These are phyloP conservation scores for Amorpha juglandis DNA, from an alignment of 2,888 invertebrate genomes.

Conservation along the genomic window DNA sequence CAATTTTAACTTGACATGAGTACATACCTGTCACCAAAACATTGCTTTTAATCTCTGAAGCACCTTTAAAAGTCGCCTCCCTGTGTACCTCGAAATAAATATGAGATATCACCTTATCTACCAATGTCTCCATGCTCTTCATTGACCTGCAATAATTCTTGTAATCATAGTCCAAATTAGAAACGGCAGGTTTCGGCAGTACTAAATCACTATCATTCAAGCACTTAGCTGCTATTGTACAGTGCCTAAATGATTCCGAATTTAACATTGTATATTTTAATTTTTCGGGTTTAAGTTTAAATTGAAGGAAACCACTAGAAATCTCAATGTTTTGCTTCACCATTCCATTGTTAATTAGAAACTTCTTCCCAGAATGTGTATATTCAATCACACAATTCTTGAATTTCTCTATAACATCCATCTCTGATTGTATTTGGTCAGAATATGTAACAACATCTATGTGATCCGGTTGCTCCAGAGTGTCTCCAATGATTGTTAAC, in stretches of 20 bases:
- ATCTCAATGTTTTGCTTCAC: constrained; percentile 73
- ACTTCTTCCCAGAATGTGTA: constrained; percentile 74
- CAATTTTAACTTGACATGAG: too few species aligned
- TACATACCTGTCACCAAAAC: constrained; percentile 72
- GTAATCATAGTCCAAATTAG: constrained; percentile 68
- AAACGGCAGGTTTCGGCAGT: constrained; percentile 51
- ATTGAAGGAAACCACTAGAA: constrained; percentile 64
- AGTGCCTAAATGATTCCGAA: constrained; percentile 79
- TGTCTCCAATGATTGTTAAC: constrained; percentile 70
- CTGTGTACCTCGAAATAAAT: constrained; percentile 73
- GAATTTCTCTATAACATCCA: constrained; percentile 72
- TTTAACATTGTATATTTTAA: constrained; percentile 78
- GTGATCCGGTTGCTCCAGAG: constrained; percentile 68
- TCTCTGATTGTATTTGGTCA: constrained; percentile 60
- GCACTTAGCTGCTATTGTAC: constrained; percentile 73
- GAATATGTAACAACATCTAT: constrained; percentile 80
- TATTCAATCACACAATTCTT: constrained; percentile 79
- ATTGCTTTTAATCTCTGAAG: constrained; percentile 76
- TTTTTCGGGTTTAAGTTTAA: constrained; percentile 74
- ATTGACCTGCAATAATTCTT: constrained; percentile 79
- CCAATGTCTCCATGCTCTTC: constrained; percentile 73
- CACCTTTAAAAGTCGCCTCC: constrained; percentile 69
- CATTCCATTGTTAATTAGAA: constrained; percentile 83
- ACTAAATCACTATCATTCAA: constrained; percentile 59
- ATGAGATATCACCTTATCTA: constrained; percentile 64